phyloP scores from a whole-genome alignment of 2,888 invertebrate genomes.

The Caradrina clavipalpis region DNA sequence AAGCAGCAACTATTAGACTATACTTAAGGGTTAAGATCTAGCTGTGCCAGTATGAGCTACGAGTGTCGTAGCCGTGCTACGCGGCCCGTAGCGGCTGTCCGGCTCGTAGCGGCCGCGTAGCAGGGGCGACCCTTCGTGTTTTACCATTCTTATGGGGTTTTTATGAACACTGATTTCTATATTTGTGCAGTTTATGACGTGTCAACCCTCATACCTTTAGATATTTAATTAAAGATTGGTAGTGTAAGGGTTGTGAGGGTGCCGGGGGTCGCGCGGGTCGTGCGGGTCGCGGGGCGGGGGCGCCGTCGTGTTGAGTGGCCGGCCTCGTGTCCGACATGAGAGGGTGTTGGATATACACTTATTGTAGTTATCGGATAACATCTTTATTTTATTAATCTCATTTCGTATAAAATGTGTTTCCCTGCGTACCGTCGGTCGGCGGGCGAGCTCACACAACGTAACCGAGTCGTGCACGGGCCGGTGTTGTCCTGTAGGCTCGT shows the following conservation, averaged over 20 bases:
- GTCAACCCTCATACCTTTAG: slow-evolving; percentile 60
- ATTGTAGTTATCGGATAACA: slow-evolving; percentile 61
- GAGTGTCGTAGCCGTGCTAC: slow-evolving; percentile 47
- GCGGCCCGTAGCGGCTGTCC: slow-evolving; percentile 34
- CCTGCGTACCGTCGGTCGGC: background rate
- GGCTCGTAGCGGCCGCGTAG: slow-evolving; percentile 43
- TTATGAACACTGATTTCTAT: slow-evolving; percentile 78
- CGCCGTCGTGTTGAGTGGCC: slow-evolving; percentile 20
- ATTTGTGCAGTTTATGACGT: slow-evolving; percentile 71
- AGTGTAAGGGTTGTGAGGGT: slow-evolving; percentile 65
- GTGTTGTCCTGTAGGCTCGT: background rate
- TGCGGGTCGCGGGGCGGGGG: background rate
- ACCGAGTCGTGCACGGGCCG: no score
- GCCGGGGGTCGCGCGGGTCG: background rate
- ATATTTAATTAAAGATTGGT: slow-evolving; percentile 74
- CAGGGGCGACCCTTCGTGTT: slow-evolving; percentile 62
- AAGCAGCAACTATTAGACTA: background rate
- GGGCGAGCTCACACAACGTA: no score
- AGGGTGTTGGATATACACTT: slow-evolving; percentile 39
- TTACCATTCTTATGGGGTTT: slow-evolving; percentile 67
- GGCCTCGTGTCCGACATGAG: slow-evolving; percentile 35
- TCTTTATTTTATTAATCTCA: slow-evolving; percentile 63
- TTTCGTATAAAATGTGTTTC: slow-evolving; percentile 23
- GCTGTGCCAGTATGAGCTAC: background rate
- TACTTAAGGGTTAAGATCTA: background rate